Evolutionary conservation across 1,140 invertebrate genomes (phyloP), one percentile per base, ranked within the genome.

Genomic region (Lepidurus couesii): DNA sequence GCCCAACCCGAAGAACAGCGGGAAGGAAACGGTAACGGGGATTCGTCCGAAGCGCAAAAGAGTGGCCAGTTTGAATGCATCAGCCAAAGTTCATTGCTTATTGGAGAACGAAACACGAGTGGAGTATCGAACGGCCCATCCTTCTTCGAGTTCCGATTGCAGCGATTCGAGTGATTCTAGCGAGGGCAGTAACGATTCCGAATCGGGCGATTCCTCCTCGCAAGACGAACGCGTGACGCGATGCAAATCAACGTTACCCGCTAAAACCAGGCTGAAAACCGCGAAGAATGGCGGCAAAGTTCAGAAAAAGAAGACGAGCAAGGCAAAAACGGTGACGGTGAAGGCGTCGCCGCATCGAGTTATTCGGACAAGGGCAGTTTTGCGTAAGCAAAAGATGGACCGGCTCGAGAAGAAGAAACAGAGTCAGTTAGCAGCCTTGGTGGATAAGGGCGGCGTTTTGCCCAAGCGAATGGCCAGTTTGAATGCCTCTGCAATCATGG

Each of bases 61-160:
- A 43, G 96, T 97, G 94, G 95, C 95, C 8, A 95, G 93, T 83
- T 85, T 97, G 26, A 97, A 97, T 85, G 95, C 95, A 9, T 92
- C 92, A 13, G 95, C 95, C n/a, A 97, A 96, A 87, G 94, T 96
- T 44, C 93, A 95, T 84, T 95, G 93, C 83, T 86, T 96, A 13
- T 95, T 95, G 82, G 94, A 96, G 84, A 95, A 95, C 83, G 94
- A 95, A 84, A 91, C 90, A 65, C 87, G 91, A 75, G 90, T 74
- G 74, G 76, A n/a, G 1, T 34, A 34, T n/a, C 73, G 6, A 45
- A 76, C 26, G 11, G 76, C 7, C 44, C 21, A 43, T 26, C 53
- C 10, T 43, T 65, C 79, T n/a, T 34, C 73, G 4, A 13, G 21
- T 26, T 13, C 80, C 8, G 75, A 47, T 10, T 43, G 45, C 26